phyloP scores from a whole-genome alignment of 2,888 invertebrate species.

The Nemurella pictetii region DNA sequence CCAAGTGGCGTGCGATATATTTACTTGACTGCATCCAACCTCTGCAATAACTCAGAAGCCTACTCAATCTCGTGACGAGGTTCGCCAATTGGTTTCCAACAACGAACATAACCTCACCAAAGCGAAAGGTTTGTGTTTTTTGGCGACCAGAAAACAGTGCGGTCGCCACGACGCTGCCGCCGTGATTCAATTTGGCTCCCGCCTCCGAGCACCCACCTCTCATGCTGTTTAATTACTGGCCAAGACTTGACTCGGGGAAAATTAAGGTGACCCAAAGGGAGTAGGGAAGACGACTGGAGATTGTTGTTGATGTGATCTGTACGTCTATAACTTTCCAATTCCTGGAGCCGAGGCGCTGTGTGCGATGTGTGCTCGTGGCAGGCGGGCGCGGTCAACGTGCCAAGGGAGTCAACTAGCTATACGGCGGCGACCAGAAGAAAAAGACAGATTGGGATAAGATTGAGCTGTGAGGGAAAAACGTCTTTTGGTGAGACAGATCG shows the following conservation, averaged over 20 bases:
- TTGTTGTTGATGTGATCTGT: slow-evolving; percentile 39
- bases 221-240: slow-evolving; percentile 40
- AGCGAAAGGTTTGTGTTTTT: slow-evolving; percentile 5
- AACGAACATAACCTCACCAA: slow-evolving; percentile 16
- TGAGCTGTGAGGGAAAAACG: slow-evolving; percentile 5
- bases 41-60: slow-evolving; percentile 30
- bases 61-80: slow-evolving; percentile 29
- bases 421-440: not conserved
- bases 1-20: slow-evolving; percentile 14
- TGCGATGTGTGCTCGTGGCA: slow-evolving; percentile 18
- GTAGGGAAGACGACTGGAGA: slow-evolving; percentile 22
- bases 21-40: slow-evolving; percentile 32
- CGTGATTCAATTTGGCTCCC: slow-evolving; percentile 29
- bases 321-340: slow-evolving; percentile 38
- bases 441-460: slow-evolving; percentile 21
- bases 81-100: slow-evolving; percentile 30
- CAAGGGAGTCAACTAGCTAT: not conserved
- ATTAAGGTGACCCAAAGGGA: slow-evolving; percentile 36
- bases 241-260: slow-evolving; percentile 24
- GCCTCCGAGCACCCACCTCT: not conserved
- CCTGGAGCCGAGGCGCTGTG: slow-evolving; percentile 3
- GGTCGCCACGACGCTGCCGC: not conserved
- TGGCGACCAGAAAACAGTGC: slow-evolving; percentile 8
- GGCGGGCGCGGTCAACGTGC: not conserved
- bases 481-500: not conserved